Evolutionary conservation across 2,113 vertebrate genomes (phyloP).

Genomic region (Amphilophus citrinellus): DNA sequence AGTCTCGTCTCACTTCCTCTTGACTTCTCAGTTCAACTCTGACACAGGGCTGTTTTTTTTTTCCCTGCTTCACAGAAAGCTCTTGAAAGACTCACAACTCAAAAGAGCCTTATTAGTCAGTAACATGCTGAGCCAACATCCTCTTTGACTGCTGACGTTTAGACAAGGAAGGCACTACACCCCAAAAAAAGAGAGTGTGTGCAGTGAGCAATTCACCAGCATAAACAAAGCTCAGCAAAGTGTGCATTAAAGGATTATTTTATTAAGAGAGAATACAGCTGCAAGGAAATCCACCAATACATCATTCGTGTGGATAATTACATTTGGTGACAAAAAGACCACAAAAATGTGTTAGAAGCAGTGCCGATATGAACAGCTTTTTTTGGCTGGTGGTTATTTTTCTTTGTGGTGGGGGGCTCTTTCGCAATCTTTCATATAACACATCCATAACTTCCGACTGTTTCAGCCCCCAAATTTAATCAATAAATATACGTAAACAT

Average conservation of each 20-base stretch:
- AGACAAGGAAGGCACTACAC: slow-evolving; percentile 35
- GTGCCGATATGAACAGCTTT: neutral
- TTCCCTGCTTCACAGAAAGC: neutral
- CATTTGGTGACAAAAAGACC: neutral
- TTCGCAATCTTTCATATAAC: neutral
- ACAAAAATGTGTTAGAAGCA: neutral
- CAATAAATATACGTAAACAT: neutral
- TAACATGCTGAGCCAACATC: slow-evolving; percentile 60
- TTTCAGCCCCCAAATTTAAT: neutral
- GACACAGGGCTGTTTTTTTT: slow-evolving; percentile 29
- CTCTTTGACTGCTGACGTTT: slow-evolving; percentile 52
- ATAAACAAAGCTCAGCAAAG: neutral
- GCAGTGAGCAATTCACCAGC: neutral
- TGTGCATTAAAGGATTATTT: neutral
- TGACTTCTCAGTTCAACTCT: slow-evolving; percentile 76
- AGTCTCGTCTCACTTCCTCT: slow-evolving; percentile 83
- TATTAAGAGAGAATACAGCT: neutral
- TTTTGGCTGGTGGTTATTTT: neutral
- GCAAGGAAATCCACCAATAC: neutral
- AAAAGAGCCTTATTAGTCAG: slow-evolving; percentile 59
- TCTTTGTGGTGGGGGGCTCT: neutral
- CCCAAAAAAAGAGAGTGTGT: neutral
- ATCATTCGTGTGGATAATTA: neutral
- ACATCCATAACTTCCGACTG: neutral
- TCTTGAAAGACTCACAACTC: slow-evolving; percentile 19